Conservation (phyloP, 64 coral and sea anemone genomes). For the Trachythela sp. region DNA sequence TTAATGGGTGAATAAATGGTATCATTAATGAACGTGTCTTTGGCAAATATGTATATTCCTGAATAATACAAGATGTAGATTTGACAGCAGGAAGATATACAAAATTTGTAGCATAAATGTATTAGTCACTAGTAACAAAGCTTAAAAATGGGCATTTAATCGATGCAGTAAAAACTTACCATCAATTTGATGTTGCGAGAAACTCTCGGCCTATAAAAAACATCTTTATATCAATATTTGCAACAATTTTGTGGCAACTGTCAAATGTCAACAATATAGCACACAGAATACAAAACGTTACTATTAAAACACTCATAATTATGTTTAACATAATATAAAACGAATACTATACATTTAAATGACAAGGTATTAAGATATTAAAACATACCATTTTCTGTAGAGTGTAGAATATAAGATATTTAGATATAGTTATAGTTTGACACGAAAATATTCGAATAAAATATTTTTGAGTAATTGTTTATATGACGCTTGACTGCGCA, state of each 20-base stretch:
- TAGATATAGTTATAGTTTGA: neutral
- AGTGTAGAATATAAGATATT: neutral
- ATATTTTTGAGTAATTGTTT: neutral
- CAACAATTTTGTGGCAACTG: no score
- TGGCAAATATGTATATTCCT: no score
- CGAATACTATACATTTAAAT: neutral
- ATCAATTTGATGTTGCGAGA: slow-evolving; percentile 7
- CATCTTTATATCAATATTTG: neutral
- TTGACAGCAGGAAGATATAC: no score
- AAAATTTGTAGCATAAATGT: no score
- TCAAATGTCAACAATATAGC: no score
- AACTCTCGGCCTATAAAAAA: neutral
- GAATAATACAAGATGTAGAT: no score
- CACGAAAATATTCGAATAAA: neutral
- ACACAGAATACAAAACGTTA: neutral
- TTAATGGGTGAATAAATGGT: no score
- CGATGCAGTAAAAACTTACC: neutral
- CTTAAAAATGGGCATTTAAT: neutral
- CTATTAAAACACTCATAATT: neutral
- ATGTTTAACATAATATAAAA: neutral
- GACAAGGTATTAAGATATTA: neutral
- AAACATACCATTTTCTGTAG: neutral
- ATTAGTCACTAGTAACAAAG: neutral
- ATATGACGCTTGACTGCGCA: neutral
- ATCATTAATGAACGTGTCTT: no score